A percentile compares a stretch with the other conserved stretches of the same genome.
Conservation (phyloP, 2,113 vertebrate genomes). For the Tragelaphus buxtoni region DNA sequence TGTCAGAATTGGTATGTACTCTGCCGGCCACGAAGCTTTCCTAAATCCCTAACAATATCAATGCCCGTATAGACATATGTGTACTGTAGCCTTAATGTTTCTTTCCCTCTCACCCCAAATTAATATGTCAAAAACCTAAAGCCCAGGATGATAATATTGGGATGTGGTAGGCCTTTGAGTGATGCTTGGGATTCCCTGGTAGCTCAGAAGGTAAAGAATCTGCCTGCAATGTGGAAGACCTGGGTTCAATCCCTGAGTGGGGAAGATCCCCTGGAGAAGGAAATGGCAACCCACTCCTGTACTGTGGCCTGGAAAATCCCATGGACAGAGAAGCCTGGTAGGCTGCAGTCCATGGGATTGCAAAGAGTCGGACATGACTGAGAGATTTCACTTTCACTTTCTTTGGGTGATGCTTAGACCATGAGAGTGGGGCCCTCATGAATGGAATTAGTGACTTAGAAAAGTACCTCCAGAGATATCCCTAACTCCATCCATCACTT, state of each 20-base stretch:
- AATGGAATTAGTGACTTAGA: not conserved
- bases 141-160: not conserved
- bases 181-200: not conserved
- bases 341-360: not conserved
- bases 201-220: no score
- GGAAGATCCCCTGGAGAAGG: not conserved
- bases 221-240: no score
- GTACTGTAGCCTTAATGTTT: not conserved
- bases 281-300: not conserved
- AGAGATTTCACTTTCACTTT: not conserved
- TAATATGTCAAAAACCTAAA: not conserved
- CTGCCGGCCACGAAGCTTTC: not conserved
- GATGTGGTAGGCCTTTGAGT: not conserved
- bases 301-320: not conserved
- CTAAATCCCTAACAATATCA: not conserved
- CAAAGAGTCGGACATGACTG: not conserved
- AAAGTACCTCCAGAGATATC: not conserved
- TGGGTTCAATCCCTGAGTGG: rapidly evolving
- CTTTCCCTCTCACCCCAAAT: not conserved
- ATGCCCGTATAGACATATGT: not conserved
- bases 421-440: not conserved
- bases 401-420: not conserved
- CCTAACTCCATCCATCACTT: no score
- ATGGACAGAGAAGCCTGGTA: not conserved
- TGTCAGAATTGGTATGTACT: not conserved